Base-by-base conservation (phyloP, 2,888 invertebrate species). In the Eupeodes luniger region DNA sequence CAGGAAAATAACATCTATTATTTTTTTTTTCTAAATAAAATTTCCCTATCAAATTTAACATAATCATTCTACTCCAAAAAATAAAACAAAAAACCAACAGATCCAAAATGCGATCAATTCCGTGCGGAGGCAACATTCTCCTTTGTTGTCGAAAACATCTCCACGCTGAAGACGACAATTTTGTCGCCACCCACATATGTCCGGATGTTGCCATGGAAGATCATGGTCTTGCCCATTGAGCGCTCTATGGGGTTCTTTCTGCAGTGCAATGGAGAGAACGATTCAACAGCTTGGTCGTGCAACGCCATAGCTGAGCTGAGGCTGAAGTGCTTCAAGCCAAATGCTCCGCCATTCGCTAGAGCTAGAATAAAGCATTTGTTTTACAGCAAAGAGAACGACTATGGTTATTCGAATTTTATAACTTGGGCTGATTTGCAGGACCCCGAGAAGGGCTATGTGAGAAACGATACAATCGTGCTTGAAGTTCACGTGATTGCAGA, bases 381-480 rank as follows among this genome's bases (percentile, higher is more conserved):
- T 98, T 99, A 98, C 93, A 95, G 95, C 90, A 95, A 96, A 94
- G 96, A 96, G 94, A 96, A 96, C 90, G 97, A 97, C 92, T 97
- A 99, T 98, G 99, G 99, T 11, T 99, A 98, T 93, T 98, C 98
- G 88, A 98, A 99, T 94, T 99, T 99, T 92, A 97, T 99, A 95
- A 95, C 97, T 5, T 99, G 98, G 98, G 96, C 96, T 92, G 98
- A 99, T 91, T 95, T 99, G 70, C 94, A 98, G 91, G 98, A 99
- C 93, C 96, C 97, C 0, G 97, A 98, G 69, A 98, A 97, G 92
- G 98, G 98, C 44, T 99, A 96, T 92, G 96, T 99, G 44, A 97
- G 97, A 93, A 98, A 99, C 93, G 99, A 99, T 93, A 94, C 96
- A 61, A 97, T 99, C 83, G 97, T 97, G 36, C 94, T 93, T n/a